phyloP scores from a whole-genome alignment of 1,140 invertebrate genomes.

The Bacillus rossius region DNA sequence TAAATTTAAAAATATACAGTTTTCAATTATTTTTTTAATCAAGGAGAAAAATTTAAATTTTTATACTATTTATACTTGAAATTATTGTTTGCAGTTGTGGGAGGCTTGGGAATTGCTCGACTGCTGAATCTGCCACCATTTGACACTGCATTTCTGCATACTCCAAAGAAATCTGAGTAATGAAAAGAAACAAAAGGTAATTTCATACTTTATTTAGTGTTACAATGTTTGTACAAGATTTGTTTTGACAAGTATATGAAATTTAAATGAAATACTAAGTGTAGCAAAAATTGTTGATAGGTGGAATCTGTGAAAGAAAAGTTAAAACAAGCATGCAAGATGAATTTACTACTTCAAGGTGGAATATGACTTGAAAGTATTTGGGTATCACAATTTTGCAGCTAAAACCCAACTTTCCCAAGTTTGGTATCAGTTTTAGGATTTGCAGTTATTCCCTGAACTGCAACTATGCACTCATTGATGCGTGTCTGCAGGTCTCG shows the following conservation, averaged over 20 bases:
- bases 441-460: slow-evolving; percentile 91
- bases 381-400: too few relatives aligned
- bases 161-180: neutral
- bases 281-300: too few relatives aligned
- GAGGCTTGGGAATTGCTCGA: neutral
- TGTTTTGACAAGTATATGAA: neutral
- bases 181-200: neutral
- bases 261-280: neutral
- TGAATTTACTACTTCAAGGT: too few relatives aligned
- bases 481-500: slow-evolving; percentile 90
- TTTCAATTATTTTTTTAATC: too few relatives aligned
- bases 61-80: neutral
- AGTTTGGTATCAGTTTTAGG: slow-evolving; percentile 94
- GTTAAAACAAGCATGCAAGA: too few relatives aligned
- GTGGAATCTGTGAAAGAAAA: too few relatives aligned
- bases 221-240: neutral
- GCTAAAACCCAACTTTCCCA: slow-evolving; percentile 81
- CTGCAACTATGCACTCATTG: slow-evolving; percentile 88
- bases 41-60: too few relatives aligned
- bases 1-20: too few relatives aligned
- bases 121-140: neutral
- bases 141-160: neutral
- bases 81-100: neutral
- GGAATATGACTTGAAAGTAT: too few relatives aligned
- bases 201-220: neutral